A percentile compares a stretch with the other conserved stretches of the same genome.
Evolutionary conservation across 2,113 vertebrate species (phyloP).

Genomic region (Rhipidura dahli): DNA sequence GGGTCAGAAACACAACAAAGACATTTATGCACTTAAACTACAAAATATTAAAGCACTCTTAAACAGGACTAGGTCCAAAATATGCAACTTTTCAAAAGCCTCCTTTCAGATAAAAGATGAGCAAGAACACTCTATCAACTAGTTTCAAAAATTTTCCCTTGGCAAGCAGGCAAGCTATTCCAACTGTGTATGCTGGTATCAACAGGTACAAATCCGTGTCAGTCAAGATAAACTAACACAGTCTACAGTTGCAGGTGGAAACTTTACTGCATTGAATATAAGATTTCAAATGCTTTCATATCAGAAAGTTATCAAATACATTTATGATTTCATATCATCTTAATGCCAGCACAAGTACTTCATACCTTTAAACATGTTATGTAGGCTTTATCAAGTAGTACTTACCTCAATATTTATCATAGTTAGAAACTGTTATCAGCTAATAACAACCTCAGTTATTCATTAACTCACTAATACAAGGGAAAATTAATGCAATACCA

Average conservation of each 20-base stretch:
- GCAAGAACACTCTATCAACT: not conserved
- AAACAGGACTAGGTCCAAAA: not conserved
- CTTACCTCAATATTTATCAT: not conserved
- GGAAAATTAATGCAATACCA: not conserved
- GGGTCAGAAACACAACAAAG: not conserved
- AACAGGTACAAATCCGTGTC: not conserved
- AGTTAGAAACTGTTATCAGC: not conserved
- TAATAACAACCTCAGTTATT: not conserved
- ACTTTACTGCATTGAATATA: not conserved
- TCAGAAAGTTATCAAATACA: not conserved
- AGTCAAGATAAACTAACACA: not conserved
- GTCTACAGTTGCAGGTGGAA: not conserved
- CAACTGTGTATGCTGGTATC: not conserved
- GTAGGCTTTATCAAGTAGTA: not conserved
- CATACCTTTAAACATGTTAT: not conserved
- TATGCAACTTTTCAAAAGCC: not conserved
- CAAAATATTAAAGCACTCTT: not conserved
- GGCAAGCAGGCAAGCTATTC: not conserved
- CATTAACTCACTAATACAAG: not conserved
- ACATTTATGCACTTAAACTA: not conserved
- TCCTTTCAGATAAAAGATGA: not conserved
- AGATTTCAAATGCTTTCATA: not conserved
- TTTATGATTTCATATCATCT: not conserved
- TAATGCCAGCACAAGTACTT: not conserved
- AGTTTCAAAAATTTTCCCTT: not conserved